These are phyloP conservation scores for Tapirus indicus DNA, from an alignment of 2,797 vertebrate genomes.

Conservation along the genomic window DNA sequence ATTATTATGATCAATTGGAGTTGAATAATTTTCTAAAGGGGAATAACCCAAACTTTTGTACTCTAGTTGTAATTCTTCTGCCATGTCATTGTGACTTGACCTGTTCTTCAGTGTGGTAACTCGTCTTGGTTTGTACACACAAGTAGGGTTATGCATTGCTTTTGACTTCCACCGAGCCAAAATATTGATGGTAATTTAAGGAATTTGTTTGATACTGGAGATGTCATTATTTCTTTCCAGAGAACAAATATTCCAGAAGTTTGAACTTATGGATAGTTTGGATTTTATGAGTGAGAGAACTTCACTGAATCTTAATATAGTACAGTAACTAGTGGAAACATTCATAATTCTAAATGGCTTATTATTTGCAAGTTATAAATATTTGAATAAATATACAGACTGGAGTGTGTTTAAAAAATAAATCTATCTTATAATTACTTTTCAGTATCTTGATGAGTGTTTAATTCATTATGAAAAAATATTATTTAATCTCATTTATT, in stretches of 20 bases:
- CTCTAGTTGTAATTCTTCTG: neutral
- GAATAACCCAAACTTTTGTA: neutral
- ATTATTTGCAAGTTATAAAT: constrained; percentile 18
- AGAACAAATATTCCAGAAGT: neutral
- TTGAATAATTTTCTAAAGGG: neutral
- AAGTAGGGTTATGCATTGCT: neutral
- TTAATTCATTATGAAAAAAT: neutral
- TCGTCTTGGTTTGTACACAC: neutral
- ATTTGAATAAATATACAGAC: neutral
- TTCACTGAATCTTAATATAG: neutral
- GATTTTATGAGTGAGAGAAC: neutral
- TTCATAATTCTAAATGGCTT: neutral
- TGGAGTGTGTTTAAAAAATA: neutral
- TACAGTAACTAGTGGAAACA: neutral
- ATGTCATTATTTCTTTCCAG: neutral
- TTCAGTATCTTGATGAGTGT: neutral
- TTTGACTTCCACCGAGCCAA: neutral
- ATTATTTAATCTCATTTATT: constrained; percentile 18
- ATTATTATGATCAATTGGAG: neutral
- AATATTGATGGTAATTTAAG: neutral
- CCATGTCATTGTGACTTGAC: neutral
- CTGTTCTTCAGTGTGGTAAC: neutral
- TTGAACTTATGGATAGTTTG: neutral
- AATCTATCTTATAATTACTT: neutral
- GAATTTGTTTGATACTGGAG: neutral